phyloP scores from a whole-genome alignment of 1,140 invertebrate genomes.

The Nomia melanderi region DNA sequence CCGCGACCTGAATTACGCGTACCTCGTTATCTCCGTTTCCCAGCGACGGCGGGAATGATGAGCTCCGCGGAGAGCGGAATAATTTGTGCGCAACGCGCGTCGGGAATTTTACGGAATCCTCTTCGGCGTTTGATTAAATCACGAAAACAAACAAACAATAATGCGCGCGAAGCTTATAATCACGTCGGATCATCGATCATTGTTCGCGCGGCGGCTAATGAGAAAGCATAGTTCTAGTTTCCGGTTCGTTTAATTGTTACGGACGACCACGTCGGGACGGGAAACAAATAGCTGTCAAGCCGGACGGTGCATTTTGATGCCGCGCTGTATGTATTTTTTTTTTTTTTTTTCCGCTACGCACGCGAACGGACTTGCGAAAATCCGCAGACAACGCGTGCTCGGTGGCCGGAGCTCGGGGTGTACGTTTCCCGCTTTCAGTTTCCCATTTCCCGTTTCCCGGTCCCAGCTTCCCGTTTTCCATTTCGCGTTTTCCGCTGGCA shows the following conservation, averaged over 20 bases:
- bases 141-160: neutral
- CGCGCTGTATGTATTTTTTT: neutral
- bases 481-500: neutral
- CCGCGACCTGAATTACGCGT: too few species aligned
- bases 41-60: too few species aligned
- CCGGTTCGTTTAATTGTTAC: slow-evolving; percentile 46
- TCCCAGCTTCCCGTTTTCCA: neutral
- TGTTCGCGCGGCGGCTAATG: slow-evolving; percentile 25
- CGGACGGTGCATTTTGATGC: slow-evolving; percentile 12
- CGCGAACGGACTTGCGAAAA: slow-evolving; percentile 25
- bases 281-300: slow-evolving; percentile 36
- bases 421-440: neutral
- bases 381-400: neutral
- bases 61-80: too few species aligned
- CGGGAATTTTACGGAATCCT: neutral
- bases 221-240: slow-evolving; percentile 41
- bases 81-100: too few species aligned
- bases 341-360: slow-evolving; percentile 11
- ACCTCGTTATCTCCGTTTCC: too few species aligned
- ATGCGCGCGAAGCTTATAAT: slow-evolving; percentile 16
- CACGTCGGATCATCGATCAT: slow-evolving; percentile 32
- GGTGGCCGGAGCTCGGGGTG: too few species aligned
- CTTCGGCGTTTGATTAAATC: neutral
- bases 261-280: neutral
- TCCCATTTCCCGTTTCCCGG: neutral